These are phyloP conservation scores for Poecilobothrus nobilitatus DNA, from an alignment of 2,888 invertebrate species.

Conservation along the genomic window DNA sequence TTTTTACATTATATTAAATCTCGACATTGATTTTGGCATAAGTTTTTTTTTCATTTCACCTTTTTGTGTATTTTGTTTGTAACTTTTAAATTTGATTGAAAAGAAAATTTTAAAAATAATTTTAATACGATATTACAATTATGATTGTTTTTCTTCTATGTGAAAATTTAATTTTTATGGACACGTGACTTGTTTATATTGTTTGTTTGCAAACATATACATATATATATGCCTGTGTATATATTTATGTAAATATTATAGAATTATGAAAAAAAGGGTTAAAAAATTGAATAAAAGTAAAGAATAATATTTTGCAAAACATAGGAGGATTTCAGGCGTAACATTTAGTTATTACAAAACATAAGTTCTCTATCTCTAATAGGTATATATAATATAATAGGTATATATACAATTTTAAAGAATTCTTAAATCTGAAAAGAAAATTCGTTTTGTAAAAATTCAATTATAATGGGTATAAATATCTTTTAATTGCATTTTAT, in stretches of 20 bases:
- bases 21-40: neutral
- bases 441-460: no score
- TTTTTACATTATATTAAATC: neutral
- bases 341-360: no score
- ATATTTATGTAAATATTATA: neutral
- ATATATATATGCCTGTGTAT: neutral
- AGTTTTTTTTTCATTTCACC: neutral
- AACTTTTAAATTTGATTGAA: neutral
- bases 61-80: neutral
- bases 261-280: neutral
- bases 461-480: no score
- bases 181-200: neutral
- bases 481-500: no score
- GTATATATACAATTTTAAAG: no score
- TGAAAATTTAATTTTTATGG: neutral
- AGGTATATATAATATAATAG: no score
- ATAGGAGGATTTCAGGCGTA: no score
- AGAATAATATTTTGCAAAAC: neutral
- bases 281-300: neutral
- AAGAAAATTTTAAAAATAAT: neutral
- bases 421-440: no score
- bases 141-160: neutral
- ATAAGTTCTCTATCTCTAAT: no score
- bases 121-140: conserved; percentile 1
- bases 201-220: neutral